Conservation (phyloP, 2,888 invertebrate genomes). For the Drosophila melanosoma region DNA sequence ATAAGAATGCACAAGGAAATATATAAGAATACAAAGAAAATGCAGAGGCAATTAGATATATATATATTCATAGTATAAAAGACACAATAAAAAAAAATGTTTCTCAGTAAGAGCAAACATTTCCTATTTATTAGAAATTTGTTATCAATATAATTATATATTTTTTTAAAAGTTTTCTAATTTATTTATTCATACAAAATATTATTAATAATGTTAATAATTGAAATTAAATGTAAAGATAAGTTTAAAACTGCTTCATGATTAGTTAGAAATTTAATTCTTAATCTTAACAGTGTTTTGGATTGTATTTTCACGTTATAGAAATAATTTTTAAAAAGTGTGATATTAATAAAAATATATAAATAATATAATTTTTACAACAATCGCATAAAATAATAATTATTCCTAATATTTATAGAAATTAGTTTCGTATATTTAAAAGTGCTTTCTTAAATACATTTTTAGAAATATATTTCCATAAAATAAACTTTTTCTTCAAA, state of each 20-base stretch:
- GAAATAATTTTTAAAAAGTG: not conserved
- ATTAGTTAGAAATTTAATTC: not conserved
- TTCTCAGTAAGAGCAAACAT: not conserved
- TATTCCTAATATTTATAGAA: not conserved
- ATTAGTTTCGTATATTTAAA: not conserved
- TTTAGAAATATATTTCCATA: not conserved
- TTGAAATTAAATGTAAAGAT: not conserved
- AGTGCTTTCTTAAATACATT: not conserved
- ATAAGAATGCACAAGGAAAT: not conserved
- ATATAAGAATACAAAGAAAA: not conserved
- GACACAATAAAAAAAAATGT: no score
- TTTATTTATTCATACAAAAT: no score
- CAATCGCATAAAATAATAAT: not conserved
- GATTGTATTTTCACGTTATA: not conserved
- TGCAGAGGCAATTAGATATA: not conserved
- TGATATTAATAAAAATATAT: no score
- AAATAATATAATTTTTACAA: not conserved
- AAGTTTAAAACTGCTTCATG: not conserved
- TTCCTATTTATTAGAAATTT: not conserved
- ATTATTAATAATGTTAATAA: not conserved
- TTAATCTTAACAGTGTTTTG: not conserved
- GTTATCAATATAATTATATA: not conserved
- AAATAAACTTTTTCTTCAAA: not conserved
- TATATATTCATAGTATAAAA: not conserved
- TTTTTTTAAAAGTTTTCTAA: fast-evolving